Evolutionary conservation across 1,140 invertebrate genomes (phyloP).

Genomic region (Lysiphlebus fabarum): DNA sequence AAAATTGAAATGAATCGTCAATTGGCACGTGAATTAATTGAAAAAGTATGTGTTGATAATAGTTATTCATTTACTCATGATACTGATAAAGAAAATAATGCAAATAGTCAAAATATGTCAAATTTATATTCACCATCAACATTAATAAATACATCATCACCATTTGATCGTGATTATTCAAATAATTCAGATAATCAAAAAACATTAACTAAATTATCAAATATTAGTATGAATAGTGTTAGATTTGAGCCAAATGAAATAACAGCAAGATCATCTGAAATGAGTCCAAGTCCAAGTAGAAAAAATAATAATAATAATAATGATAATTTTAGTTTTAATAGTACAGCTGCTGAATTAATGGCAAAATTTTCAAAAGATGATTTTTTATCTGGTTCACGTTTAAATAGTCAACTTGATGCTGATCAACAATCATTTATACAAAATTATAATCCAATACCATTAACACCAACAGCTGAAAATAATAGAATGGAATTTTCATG

Average conservation of each 20-base stretch:
- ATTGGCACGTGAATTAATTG: slow-evolving; percentile 37
- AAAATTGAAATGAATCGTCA: slow-evolving; percentile 32
- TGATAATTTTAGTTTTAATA: slow-evolving; percentile 34
- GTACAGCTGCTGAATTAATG: slow-evolving; percentile 37
- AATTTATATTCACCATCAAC: slow-evolving; percentile 23
- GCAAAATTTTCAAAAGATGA: slow-evolving; percentile 40
- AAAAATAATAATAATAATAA: slow-evolving; percentile 12
- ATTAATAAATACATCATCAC: slow-evolving; percentile 15
- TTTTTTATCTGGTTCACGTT: slow-evolving; percentile 39
- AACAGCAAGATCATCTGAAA: slow-evolving; percentile 40
- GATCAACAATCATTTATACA: slow-evolving; percentile 42
- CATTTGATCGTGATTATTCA: background rate
- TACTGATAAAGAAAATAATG: slow-evolving; percentile 28
- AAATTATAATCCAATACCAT: slow-evolving; percentile 14
- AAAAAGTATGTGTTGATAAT: slow-evolving; percentile 31
- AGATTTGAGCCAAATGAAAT: slow-evolving; percentile 46
- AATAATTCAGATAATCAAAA: background rate
- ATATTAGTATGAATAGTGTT: slow-evolving; percentile 27
- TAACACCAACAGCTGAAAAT: slow-evolving; percentile 24
- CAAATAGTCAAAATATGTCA: slow-evolving; percentile 25
- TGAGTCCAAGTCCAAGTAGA: slow-evolving; percentile 30
- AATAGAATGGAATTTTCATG: slow-evolving; percentile 39
- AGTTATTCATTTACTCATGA: slow-evolving; percentile 24
- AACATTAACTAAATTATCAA: background rate
- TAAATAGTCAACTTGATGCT: slow-evolving; percentile 33